These are phyloP conservation scores for Abscondita cerata DNA, from an alignment of 2,888 invertebrate genomes.

Conservation along the genomic window DNA sequence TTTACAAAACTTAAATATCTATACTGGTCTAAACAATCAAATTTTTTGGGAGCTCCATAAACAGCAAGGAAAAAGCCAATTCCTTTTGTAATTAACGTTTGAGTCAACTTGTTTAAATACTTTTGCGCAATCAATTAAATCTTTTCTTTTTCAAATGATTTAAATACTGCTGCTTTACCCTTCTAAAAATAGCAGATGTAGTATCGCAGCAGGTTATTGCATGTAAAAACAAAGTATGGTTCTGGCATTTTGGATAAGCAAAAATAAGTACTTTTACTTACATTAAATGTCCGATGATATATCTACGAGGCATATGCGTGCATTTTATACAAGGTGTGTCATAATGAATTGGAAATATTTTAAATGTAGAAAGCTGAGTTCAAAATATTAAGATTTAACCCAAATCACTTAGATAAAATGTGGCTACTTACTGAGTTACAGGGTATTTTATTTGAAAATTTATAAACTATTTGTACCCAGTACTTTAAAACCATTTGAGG, in stretches of 20 bases:
- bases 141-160: conserved; percentile 24
- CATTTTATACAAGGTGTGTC: no score
- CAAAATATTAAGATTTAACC: no score
- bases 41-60: conserved; percentile 42
- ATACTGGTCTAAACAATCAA: conserved; percentile 39
- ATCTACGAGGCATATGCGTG: no score
- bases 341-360: no score
- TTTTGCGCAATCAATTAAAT: conserved; percentile 27
- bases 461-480: no score
- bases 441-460: no score
- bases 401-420: no score
- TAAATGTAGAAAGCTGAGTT: no score
- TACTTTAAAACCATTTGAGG: no score
- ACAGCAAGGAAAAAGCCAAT: conserved; percentile 44
- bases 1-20: conserved; percentile 42
- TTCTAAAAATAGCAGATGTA: conserved; percentile 38
- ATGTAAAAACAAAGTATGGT: conserved; percentile 32
- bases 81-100: conserved; percentile 39
- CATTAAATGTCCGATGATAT: no score
- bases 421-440: no score
- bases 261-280: no score
- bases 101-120: conserved; percentile 39
- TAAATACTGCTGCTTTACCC: conserved; percentile 38
- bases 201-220: conserved; percentile 38
- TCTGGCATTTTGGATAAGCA: conserved; percentile 33